Percentiles rank a stretch among this genome's conserved stretches.
Evolutionary conservation across 2,797 vertebrate species (phyloP).

Genomic region (Echiichthys vipera): DNA sequence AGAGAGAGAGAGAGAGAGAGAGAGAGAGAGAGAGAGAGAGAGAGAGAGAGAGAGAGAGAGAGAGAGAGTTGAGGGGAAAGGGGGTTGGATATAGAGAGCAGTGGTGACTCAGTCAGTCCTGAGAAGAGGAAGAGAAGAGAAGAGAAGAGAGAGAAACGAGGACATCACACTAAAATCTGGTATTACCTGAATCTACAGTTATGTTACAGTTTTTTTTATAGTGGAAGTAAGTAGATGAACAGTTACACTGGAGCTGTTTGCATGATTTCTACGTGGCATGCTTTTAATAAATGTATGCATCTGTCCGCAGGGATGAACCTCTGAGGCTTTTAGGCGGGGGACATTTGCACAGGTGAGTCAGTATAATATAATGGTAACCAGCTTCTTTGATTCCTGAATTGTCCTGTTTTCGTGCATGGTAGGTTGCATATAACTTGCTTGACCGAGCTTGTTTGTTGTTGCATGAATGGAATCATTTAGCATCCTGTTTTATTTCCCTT

Average conservation of each 20-base stretch:
- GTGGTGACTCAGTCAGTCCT: neutral
- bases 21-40: neutral
- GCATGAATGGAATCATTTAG: neutral
- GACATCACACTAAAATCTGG: conserved; percentile 19
- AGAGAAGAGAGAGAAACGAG: conserved; percentile 3
- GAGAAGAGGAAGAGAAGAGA: neutral
- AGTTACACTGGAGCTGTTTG: neutral
- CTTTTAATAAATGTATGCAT: neutral
- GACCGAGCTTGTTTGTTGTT: neutral
- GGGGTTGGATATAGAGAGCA: neutral
- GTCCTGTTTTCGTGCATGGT: neutral
- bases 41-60: neutral
- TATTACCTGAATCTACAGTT: neutral
- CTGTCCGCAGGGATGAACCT: too few species aligned
- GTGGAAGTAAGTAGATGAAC: neutral
- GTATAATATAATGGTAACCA: neutral
- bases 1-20: too few species aligned
- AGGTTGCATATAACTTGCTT: too few species aligned
- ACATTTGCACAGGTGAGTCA: neutral
- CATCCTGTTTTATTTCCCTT: neutral
- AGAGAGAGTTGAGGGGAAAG: too few species aligned
- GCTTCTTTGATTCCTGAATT: neutral
- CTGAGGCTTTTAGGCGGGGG: too few species aligned
- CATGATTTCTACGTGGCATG: neutral
- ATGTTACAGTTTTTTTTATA: neutral